Base-by-base conservation (phyloP, 30 jellyfish, hydroid and myxozoan species). In the Cassiopea andromeda region DNA sequence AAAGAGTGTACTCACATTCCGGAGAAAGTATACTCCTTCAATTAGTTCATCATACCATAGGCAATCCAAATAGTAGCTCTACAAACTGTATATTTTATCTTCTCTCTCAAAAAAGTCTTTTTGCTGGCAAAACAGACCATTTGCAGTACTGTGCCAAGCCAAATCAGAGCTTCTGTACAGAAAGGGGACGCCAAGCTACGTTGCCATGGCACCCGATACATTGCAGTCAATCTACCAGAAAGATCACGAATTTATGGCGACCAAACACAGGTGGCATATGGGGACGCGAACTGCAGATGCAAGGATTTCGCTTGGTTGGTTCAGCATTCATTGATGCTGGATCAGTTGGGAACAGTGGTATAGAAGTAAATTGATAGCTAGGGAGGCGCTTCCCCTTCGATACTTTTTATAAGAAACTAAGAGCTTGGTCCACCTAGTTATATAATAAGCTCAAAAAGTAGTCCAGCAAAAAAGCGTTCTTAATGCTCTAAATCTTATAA, bases 201-300 rank as follows among this genome's bases (percentile, higher is more conserved):
- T 85, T 85, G 87, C 92, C 46, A 85, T 85, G 81, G 71, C 85
- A 70, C 54, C 15, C 79, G 79, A 43, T 2, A 19, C 75, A 2
- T 66, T 4, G 15, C 43, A 2, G 6, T 2, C 6, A 18, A 43
- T 70, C 54, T 60, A 74, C 92, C 92, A 73, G 87, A 54, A 75
- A 60, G 92, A 85, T 85, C 92, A 85, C 87, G 92, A 73, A 70
- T 85, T 85, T 45, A 69, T 19, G 58, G 90, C 81, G 75, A 73
- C 74, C 71, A 69, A 80, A 67, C 80, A 8, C 70, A 57, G 80
- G 76, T 80, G 72, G 67, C 80, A 47, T 43, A 59, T 48, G 80
- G 64, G 14, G 89, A 46, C 80, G 64, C 78, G 69, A 38, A 12
- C 48, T 14, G 86, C 86, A 77, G 86, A 77, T 77, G 86, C 75